Evolutionary conservation across 2,888 invertebrate genomes (phyloP).

Genomic region (Pantelozetes paolii): DNA sequence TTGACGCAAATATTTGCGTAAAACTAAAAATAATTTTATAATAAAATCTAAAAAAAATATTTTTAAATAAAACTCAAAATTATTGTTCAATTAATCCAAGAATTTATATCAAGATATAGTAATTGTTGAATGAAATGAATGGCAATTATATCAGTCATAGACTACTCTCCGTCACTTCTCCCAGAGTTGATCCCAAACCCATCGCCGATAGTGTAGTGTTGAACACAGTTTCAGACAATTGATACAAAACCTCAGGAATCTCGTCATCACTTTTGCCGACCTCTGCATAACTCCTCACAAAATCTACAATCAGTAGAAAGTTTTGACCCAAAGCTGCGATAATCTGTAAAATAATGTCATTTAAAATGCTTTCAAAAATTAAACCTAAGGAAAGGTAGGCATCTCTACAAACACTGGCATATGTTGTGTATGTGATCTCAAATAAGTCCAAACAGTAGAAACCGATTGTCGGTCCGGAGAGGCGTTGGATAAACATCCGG

Average conservation of each 20-base stretch:
- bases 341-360: conserved; percentile 37
- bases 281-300: conserved; percentile 39
- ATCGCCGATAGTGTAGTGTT: conserved; percentile 36
- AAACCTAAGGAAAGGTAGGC: conserved; percentile 10
- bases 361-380: not conserved
- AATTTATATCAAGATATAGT: too few species aligned
- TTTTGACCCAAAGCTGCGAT: conserved; percentile 41
- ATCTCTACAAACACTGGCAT: conserved; percentile 32
- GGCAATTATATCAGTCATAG: not conserved
- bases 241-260: not conserved
- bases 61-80: too few species aligned
- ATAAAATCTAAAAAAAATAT: too few species aligned
- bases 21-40: too few species aligned
- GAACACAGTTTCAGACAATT: conserved; percentile 30
- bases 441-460: conserved; percentile 42
- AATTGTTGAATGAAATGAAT: too few species aligned
- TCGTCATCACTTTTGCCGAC: conserved; percentile 37
- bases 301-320: conserved; percentile 41
- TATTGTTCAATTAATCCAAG: too few species aligned
- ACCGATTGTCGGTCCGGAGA: conserved; percentile 38
- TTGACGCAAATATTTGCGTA: too few species aligned
- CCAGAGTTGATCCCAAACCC: conserved; percentile 25
- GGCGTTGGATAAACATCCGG: conserved; percentile 41
- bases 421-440: conserved; percentile 41
- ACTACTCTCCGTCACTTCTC: not conserved